A percentile compares a stretch with the other conserved stretches of the same genome.
These are phyloP conservation scores for Tinea semifulvella DNA, from an alignment of 2,888 invertebrate species.

Conservation along the genomic window DNA sequence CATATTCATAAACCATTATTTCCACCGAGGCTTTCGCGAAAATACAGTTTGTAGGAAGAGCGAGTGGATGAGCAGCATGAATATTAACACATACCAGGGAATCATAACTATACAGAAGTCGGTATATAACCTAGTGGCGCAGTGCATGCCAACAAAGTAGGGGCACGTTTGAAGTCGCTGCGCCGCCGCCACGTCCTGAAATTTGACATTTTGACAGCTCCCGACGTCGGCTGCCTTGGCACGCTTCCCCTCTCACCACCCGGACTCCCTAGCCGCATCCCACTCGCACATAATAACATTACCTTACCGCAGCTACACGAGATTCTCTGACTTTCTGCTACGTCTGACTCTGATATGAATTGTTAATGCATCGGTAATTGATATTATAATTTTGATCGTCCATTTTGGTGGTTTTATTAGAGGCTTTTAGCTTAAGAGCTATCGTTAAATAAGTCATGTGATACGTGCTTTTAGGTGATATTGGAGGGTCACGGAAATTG, in stretches of 20 bases:
- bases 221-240: slow-evolving; percentile 56
- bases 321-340: slow-evolving; percentile 57
- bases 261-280: slow-evolving; percentile 26
- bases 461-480: slow-evolving; percentile 14
- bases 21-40: slow-evolving; percentile 50
- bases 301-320: slow-evolving; percentile 35
- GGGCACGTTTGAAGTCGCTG: slow-evolving; percentile 63
- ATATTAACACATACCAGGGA: slow-evolving; percentile 61
- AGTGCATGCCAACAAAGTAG: slow-evolving; percentile 52
- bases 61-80: slow-evolving; percentile 58
- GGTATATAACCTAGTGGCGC: slow-evolving; percentile 26
- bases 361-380: slow-evolving; percentile 66
- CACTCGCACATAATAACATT: slow-evolving; percentile 51
- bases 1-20: slow-evolving; percentile 51
- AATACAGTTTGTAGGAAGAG: slow-evolving; percentile 52
- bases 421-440: slow-evolving; percentile 40
- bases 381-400: slow-evolving; percentile 63
- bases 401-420: slow-evolving; percentile 41
- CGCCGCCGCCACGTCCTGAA: slow-evolving; percentile 60
- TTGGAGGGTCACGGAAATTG: slow-evolving; percentile 13
- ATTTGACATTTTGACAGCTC: slow-evolving; percentile 69
- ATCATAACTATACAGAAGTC: slow-evolving; percentile 60
- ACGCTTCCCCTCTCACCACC: slow-evolving; percentile 33
- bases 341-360: slow-evolving; percentile 64
- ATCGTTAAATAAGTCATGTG: slow-evolving; percentile 13